Evolutionary conservation across 1,140 invertebrate genomes (phyloP), one percentile per base, ranked within the genome.

Genomic region (Subanguina moxae): DNA sequence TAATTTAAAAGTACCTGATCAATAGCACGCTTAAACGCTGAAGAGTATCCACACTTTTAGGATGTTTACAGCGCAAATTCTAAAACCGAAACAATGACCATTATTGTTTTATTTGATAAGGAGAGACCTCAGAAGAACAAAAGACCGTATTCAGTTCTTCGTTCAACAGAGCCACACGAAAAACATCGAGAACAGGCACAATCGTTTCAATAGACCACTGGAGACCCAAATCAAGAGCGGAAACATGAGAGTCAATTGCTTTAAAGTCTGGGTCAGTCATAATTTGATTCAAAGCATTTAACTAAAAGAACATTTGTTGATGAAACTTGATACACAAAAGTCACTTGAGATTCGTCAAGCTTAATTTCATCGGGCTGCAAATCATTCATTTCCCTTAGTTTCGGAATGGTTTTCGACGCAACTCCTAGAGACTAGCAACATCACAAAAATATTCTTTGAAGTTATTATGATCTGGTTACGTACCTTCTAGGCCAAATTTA

Each of bases 151-250:
- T 80, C 3, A 82, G 25, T 7, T 63, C 52, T 23, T 30, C 45
- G 61, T 77, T 65, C 7, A 80, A 64, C 1, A 80, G 57, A 1
- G 77, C 77, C 21, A 79, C 27, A 25, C 78, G 59, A 43, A 80
- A 75, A 1, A 82, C 45, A 59, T 80, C 80, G 0, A 82, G 38
- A 11, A 75, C 63, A 17, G 77, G 72, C 1, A 69, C 56, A 23
- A 80, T 25, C 1, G 64, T 7, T 17, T 80, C 68, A n/a, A 76
- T 23, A 0, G 63, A 59, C 80, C 79, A 80, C 21, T 75, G 57
- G 13, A 75, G 21, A 9, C 30, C 64, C 30, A 64, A 66, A 59
- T 76, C 71, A 19, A 76, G 48, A 21, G 73, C 58, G 21, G 42
- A 15, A 30, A 67, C 43, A 30, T 79, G 73, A 38, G 57, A 30